These are phyloP conservation scores for Mixornis gularis DNA, from an alignment of 2,113 vertebrate genomes.

Conservation along the genomic window DNA sequence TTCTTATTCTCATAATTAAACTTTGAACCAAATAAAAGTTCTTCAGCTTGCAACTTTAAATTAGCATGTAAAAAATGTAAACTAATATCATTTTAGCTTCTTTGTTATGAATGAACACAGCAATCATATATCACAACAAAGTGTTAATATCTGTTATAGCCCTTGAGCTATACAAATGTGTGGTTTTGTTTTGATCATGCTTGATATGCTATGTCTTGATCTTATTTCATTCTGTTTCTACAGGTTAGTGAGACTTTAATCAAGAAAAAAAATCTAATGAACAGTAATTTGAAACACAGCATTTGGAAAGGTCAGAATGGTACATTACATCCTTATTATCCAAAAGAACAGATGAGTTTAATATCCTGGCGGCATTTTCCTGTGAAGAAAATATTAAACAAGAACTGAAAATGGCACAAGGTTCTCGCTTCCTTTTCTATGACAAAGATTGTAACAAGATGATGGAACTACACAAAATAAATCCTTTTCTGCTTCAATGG, in stretches of 20 bases:
- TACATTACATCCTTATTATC: constrained; percentile 56
- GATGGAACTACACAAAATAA: constrained; percentile 22
- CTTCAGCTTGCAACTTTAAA: neutral
- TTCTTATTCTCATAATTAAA: neutral
- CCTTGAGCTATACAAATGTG: neutral
- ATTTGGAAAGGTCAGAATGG: constrained; percentile 60
- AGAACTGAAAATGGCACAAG: constrained; percentile 28
- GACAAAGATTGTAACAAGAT: constrained; percentile 18
- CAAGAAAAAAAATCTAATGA: constrained; percentile 1
- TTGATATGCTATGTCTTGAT: constrained; percentile 12
- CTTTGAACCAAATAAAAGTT: neutral
- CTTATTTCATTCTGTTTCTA: constrained; percentile 43
- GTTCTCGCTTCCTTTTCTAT: neutral
- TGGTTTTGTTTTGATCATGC: neutral
- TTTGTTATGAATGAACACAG: neutral
- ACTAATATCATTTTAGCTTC: neutral
- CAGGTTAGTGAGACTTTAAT: constrained; percentile 41
- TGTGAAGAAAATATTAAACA: constrained; percentile 40
- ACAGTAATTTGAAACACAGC: constrained; percentile 34
- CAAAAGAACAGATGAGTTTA: constrained; percentile 50
- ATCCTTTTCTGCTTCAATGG: neutral
- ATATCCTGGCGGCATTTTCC: constrained; percentile 30
- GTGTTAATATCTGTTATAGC: neutral
- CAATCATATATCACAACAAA: neutral
- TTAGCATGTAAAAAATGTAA: neutral